A percentile compares a stretch with the other conserved stretches of the same genome.
Conservation (phyloP, 2,113 vertebrate species). For the Bubo scandiacus region DNA sequence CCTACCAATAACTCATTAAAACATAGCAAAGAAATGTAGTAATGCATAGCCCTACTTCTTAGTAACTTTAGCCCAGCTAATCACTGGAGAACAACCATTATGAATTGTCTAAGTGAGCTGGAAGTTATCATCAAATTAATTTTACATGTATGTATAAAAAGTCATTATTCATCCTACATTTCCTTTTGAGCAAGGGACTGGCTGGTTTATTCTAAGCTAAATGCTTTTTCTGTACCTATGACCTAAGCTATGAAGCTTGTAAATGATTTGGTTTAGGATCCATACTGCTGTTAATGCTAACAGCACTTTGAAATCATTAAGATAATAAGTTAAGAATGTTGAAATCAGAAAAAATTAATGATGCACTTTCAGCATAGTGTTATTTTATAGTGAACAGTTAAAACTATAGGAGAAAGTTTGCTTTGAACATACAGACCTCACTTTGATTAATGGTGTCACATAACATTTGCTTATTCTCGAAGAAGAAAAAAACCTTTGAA, state of each 20-base stretch:
- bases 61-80: not conserved
- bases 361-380: not conserved
- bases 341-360: not conserved
- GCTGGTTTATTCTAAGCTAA: not conserved
- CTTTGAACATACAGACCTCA: not conserved
- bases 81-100: not conserved
- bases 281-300: not conserved
- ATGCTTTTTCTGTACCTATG: not conserved
- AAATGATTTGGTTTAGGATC: not conserved
- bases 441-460: not conserved
- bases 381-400: not conserved
- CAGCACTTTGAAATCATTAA: not conserved
- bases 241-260: not conserved
- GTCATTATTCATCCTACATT: not conserved
- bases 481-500: not conserved
- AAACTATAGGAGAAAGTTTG: not conserved
- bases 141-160: not conserved
- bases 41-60: not conserved
- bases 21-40: not conserved
- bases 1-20: not conserved
- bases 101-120: not conserved
- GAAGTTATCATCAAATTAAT: not conserved
- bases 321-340: not conserved
- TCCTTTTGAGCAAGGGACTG: not conserved
- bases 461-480: not conserved